Conservation (phyloP, 2,113 vertebrate genomes). For the Callaeas wilsoni region DNA sequence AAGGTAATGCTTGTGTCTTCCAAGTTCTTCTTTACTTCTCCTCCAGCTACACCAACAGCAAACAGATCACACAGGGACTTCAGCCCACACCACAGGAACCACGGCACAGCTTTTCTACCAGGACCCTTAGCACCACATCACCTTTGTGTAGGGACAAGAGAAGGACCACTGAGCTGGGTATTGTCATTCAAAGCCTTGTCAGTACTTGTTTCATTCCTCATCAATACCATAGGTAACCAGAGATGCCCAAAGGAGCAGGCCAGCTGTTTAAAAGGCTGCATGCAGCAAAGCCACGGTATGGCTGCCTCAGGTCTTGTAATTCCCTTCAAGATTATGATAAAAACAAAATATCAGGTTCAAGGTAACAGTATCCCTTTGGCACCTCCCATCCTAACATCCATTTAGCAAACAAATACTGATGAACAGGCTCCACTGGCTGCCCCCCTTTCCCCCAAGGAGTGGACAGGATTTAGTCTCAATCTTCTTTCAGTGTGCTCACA, state of each 20-base stretch:
- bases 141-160: neutral
- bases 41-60: neutral
- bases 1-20: neutral
- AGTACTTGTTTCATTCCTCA: neutral
- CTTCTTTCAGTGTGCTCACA: neutral
- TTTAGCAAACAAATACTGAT: neutral
- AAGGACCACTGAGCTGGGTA: neutral
- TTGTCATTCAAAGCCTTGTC: neutral
- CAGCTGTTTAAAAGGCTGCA: neutral
- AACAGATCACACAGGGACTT: neutral
- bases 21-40: neutral
- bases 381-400: neutral
- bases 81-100: neutral
- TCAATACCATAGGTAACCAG: neutral
- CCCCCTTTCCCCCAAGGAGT: accelerated
- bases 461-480: neutral
- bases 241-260: neutral
- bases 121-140: neutral
- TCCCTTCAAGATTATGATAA: neutral
- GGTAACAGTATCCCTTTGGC: neutral
- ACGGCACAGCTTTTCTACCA: neutral
- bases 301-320: neutral
- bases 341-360: neutral
- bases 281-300: neutral
- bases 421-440: neutral